Evolutionary conservation across 2,113 vertebrate genomes (phyloP), one percentile per base, ranked within the genome.

Genomic region (Clarias macrocephalus): DNA sequence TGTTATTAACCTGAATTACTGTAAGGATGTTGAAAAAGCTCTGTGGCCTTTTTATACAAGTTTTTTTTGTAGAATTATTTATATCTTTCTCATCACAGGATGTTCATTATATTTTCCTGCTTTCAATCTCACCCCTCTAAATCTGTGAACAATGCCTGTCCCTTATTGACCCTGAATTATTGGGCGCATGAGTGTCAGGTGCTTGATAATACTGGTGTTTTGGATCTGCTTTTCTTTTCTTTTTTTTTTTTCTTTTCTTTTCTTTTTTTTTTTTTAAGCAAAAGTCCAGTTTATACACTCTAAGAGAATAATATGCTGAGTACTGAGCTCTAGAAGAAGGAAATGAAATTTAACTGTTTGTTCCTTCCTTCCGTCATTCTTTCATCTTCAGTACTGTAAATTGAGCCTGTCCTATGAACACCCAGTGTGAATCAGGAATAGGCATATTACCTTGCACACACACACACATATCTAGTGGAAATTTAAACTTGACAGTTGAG

Each of bases 181-280:
- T 21, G 68, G 84, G 86, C 90, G 87, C 82, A 76, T 89, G 90
- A 88, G 48, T 23, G 80, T 91, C 89, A 88, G 85, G 75, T 76
- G 88, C 79, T 87, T 90, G 76, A 59, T 87, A 82, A 87, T 90
- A 83, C 52, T 83, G 62, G 10, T 12, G 33, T 16, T 28, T 52
- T 6, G 52, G 7, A 42, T 57, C 52, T 57, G 66, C 4, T 19
- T 68, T 76, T 76, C 37, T 23, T 4, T 21, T 6, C 7, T 48
- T 6, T 42, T 5, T 9, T 8, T 48, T 6, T 42, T 5, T 9
- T 8, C 1, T 33, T 63, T 5, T n/a, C n/a, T 42, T 42, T 42
- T 3, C 3, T 3, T 42, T 5, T 42, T 5, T 19, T 66, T 28
- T 15, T 3, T 33, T 63, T 5, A 60, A 60, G 62, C 15, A 30